Conservation (phyloP, 2,797 vertebrate species). For the Hemitrygon akajei region DNA sequence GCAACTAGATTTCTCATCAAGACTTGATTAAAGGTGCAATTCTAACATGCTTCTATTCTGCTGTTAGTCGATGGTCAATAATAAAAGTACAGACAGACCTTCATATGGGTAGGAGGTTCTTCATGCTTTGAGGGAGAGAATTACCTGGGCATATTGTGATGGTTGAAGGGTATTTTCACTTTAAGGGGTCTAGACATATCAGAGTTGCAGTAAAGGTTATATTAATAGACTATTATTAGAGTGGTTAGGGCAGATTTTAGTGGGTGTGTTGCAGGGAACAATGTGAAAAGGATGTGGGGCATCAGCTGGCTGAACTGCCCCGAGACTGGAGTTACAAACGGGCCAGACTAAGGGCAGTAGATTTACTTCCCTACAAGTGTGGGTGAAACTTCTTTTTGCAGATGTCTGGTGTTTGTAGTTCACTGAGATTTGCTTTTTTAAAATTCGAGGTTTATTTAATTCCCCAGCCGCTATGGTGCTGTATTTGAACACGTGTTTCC, state of each 20-base stretch:
- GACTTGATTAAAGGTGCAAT: background rate
- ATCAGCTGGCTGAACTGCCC: no score
- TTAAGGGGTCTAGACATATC: background rate
- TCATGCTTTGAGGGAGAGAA: background rate
- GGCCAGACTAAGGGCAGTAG: no score
- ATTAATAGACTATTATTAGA: background rate
- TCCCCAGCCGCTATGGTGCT: no score
- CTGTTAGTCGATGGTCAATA: background rate
- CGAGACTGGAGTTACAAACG: no score
- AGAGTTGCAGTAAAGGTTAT: background rate
- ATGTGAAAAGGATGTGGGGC: background rate
- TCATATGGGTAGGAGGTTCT: background rate
- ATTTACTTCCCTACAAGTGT: no score
- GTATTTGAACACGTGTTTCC: no score
- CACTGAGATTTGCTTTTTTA: no score
- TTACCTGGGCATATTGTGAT: background rate
- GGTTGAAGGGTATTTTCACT: background rate
- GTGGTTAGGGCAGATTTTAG: background rate
- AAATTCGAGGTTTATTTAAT: no score
- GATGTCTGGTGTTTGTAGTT: no score
- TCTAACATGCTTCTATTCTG: background rate
- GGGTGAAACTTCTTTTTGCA: no score
- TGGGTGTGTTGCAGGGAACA: background rate
- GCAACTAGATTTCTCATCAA: background rate
- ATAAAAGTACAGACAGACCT: background rate